Base-by-base conservation (phyloP, 2,888 invertebrate species). In the Lamellibrachia columna region DNA sequence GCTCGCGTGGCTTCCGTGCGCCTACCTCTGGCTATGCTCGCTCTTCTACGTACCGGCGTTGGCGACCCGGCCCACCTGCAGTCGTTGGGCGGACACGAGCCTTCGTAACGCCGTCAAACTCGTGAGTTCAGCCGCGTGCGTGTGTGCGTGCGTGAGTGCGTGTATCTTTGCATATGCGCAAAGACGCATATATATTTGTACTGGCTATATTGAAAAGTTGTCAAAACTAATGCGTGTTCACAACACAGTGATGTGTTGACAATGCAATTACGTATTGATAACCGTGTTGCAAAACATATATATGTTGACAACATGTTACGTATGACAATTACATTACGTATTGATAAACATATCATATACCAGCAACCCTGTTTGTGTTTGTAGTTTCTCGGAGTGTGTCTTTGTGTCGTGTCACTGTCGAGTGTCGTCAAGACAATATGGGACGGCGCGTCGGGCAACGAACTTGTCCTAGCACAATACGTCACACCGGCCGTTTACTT, bases 1-100 rank as follows among this genome's bases (percentile, higher is more conserved):
- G 2, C 97, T 99, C 58, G 97, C 98, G 92, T 99, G 99, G 99
- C 96, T 97, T 60, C 99, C 99, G 0, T 98, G 98, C 96, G 97
- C 97, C 92, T 98, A 98, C 96, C 97, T 99, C 28, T 98, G 98
- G 98, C 94, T 97, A 3, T n/a, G 93, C 28, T 97, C 98, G 11
- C 97, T 98, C 90, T 97, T 98, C 92, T 95, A 95, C 92, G 92
- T 96, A n/a, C 75, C 75, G 15, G 75, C 22, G 1, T n/a, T 75
- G 22, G 75, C 75, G 22, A n/a, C 75, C 75, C 75, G 75, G 2
- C 75, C 75, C 15, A 75, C 75, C 22, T 75, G 75, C 75, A 75
- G 75, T 75, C 75, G 75, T n/a, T 75, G 75, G 75, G 75, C 75
- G 6, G 75, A 75, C 11, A 75, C 75, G 75, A 75, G 75, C 22